Conservation (phyloP, 2,113 vertebrate genomes). For the Dicrurus megarhynchus region DNA sequence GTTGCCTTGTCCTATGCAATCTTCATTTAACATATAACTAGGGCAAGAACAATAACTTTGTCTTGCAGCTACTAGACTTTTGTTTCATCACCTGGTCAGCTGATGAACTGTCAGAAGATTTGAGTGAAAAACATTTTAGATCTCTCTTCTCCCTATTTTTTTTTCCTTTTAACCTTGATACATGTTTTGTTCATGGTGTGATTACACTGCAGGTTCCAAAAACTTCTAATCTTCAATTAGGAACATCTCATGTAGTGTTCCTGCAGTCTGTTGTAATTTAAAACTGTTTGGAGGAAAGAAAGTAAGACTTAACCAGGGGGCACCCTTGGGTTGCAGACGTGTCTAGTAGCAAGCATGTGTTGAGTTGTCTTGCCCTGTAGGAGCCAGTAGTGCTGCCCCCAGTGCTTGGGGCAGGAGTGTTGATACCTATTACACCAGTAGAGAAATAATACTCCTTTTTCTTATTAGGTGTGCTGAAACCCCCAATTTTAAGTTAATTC, state of each 20-base stretch:
- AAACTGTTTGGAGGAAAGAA: neutral
- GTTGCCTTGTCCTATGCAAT: conserved; percentile 45
- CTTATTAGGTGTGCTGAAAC: neutral
- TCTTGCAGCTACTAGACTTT: neutral
- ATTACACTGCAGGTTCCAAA: neutral
- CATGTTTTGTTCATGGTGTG: accelerated
- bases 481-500: neutral
- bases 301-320: neutral
- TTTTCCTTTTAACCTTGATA: neutral
- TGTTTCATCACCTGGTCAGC: neutral
- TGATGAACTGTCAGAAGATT: neutral
- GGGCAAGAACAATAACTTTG: neutral
- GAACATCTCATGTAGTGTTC: neutral
- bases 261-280: neutral
- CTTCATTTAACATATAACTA: neutral
- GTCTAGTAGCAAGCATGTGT: neutral
- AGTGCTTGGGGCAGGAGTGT: neutral
- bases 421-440: neutral
- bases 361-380: neutral
- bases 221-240: neutral
- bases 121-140: neutral
- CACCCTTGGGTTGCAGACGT: neutral
- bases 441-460: neutral
- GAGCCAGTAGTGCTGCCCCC: neutral
- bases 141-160: neutral